Evolutionary conservation across 2,797 vertebrate species (phyloP).

Genomic region (Pelobates cultripes): DNA sequence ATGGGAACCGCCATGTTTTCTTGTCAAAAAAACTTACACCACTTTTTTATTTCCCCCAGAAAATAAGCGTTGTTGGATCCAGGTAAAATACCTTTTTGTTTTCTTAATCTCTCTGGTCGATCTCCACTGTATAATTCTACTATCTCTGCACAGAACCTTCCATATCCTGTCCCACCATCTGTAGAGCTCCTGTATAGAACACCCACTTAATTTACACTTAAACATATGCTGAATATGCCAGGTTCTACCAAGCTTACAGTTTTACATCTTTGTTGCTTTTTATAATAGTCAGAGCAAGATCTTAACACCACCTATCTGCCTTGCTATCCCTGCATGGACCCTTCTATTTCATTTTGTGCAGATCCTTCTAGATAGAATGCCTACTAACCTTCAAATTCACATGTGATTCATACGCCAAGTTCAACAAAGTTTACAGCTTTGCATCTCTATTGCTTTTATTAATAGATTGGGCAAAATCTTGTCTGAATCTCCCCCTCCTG

Average conservation of each 20-base stretch:
- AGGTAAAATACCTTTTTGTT: constrained; percentile 58
- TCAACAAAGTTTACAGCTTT: too few species aligned
- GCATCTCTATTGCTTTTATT: neutral
- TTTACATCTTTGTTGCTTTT: too few species aligned
- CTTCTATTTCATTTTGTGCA: neutral
- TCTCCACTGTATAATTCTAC: neutral
- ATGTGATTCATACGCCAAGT: too few species aligned
- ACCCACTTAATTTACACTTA: too few species aligned
- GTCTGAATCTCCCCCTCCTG: constrained; percentile 65
- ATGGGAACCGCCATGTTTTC: too few species aligned
- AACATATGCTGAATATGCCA: too few species aligned
- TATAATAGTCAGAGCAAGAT: too few species aligned
- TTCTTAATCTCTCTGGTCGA: neutral
- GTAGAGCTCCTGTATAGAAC: too few species aligned
- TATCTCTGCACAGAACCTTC: neutral
- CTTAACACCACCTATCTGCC: too few species aligned
- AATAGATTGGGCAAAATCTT: constrained; percentile 66
- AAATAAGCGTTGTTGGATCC: constrained; percentile 68
- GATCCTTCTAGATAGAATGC: neutral
- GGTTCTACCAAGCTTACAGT: too few species aligned
- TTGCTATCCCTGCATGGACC: neutral
- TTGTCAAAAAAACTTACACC: neutral
- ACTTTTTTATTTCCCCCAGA: constrained; percentile 58
- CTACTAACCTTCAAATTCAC: neutral
- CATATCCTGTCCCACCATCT: too few species aligned